Conservation (phyloP, 1,140 invertebrate species). For the Drosophila arizonae region DNA sequence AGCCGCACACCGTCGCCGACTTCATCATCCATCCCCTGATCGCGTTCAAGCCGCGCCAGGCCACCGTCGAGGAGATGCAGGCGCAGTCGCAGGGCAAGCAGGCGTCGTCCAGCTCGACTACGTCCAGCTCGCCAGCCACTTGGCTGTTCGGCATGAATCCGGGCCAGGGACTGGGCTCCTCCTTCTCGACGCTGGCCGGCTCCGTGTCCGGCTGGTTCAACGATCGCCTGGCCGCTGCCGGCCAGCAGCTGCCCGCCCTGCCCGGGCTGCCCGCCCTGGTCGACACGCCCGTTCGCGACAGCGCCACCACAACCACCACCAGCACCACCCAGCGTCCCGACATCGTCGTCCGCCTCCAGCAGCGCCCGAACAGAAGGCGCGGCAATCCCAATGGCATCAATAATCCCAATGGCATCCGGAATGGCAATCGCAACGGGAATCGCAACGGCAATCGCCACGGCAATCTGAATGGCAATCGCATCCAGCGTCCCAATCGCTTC, state of each 20-base stretch:
- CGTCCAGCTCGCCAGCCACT: conserved; percentile 43
- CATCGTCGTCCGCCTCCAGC: conserved; percentile 72
- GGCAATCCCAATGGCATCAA: conserved; percentile 31
- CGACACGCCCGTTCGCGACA: conserved; percentile 64
- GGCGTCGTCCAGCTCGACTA: conserved; percentile 17
- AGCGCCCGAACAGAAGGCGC: conserved; percentile 52
- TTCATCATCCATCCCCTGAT: conserved; percentile 79
- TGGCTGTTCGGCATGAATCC: conserved; percentile 76
- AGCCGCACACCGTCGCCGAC: conserved; percentile 73
- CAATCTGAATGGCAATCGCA: conserved; percentile 23
- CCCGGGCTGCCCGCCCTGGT: conserved; percentile 57
- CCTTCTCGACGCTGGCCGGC: conserved; percentile 69
- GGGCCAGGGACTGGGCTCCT: conserved; percentile 67
- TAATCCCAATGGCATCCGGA: conserved; percentile 31
- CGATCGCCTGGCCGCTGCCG: conserved; percentile 68
- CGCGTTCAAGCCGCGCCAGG: conserved; percentile 73
- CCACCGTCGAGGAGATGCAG: conserved; percentile 50
- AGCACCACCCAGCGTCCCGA: conserved; percentile 63
- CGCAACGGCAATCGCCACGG: conserved; percentile 31
- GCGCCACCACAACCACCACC: conserved; percentile 36
- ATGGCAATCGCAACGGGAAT: conserved; percentile 35
- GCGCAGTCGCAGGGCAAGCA: conserved; percentile 63
- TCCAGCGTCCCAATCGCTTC: conserved; percentile 59
- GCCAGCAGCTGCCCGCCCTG: conserved; percentile 55
- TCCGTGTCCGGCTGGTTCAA: conserved; percentile 78